Conservation (phyloP, 2,888 invertebrate species). For the Dolomedes plantarius region DNA sequence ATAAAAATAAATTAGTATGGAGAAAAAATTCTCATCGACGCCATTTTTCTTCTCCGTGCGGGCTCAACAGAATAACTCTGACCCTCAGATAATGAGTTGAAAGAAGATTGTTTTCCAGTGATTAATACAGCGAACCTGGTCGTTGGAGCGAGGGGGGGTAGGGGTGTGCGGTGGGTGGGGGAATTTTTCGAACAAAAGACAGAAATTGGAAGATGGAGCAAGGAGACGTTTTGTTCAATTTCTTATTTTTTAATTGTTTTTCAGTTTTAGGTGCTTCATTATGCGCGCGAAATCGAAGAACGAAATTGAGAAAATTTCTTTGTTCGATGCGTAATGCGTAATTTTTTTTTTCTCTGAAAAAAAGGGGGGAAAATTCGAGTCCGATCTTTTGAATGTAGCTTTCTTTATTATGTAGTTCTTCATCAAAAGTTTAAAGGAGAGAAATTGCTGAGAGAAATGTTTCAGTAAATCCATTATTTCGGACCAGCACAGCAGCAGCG, state of each 20-base stretch:
- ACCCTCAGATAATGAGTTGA: slow-evolving; percentile 45
- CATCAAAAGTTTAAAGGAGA: neutral
- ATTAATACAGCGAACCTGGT: slow-evolving; percentile 38
- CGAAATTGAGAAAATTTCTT: slow-evolving; percentile 9
- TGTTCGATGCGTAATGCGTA: neutral
- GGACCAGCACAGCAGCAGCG: neutral
- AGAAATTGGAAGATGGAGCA: slow-evolving; percentile 28
- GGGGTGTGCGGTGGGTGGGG: too few relatives aligned
- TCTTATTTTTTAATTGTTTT: slow-evolving; percentile 12
- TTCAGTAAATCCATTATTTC: neutral
- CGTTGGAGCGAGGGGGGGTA: neutral
- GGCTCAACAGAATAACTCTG: slow-evolving; percentile 5
- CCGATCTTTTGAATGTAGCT: neutral
- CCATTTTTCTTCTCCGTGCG: neutral
- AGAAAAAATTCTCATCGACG: slow-evolving; percentile 9
- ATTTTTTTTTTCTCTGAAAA: neutral
- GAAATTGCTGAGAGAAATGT: neutral
- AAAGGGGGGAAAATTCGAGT: neutral
- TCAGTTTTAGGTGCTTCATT: neutral
- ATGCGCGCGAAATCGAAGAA: slow-evolving; percentile 4
- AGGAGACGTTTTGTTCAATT: slow-evolving; percentile 17
- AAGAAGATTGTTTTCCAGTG: slow-evolving; percentile 54
- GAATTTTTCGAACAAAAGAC: slow-evolving; percentile 36
- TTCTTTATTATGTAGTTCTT: neutral
- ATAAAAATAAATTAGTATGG: slow-evolving; percentile 65